These are phyloP conservation scores for Hyperopisus bebe DNA, from an alignment of 2,113 vertebrate genomes.

Conservation along the genomic window DNA sequence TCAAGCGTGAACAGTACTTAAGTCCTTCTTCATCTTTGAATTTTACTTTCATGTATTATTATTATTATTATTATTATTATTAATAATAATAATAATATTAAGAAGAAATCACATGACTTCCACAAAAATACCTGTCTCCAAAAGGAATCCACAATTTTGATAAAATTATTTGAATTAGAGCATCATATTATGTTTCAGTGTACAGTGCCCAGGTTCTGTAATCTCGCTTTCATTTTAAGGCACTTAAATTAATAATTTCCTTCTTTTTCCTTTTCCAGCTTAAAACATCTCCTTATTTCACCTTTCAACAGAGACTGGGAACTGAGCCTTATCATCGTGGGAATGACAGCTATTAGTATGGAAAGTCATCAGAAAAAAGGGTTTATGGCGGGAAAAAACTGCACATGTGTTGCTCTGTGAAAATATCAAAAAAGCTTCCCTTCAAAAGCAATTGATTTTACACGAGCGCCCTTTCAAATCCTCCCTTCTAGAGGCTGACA, in stretches of 20 bases:
- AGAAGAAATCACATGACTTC: not conserved
- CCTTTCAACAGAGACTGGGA: not conserved
- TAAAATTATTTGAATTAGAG: not conserved
- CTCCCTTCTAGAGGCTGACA: conserved; percentile 13
- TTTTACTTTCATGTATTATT: not conserved
- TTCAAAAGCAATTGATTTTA: not conserved
- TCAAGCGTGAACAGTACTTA: not conserved
- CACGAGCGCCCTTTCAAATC: conserved; percentile 10
- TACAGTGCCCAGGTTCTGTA: not conserved
- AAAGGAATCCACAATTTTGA: not conserved
- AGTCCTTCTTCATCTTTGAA: not conserved
- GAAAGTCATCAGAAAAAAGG: not conserved
- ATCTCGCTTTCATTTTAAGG: not conserved
- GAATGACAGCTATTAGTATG: conserved; percentile 7
- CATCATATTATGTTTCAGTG: not conserved
- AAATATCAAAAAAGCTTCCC: not conserved
- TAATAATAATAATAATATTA: not conserved
- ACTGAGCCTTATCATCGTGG: not conserved
- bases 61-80: not conserved
- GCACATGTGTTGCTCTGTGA: conserved; percentile 10
- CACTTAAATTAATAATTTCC: not conserved
- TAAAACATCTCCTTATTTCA: not conserved
- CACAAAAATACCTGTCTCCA: not conserved
- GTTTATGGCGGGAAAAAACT: not conserved
- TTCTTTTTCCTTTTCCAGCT: not conserved